A percentile compares a stretch with the other conserved stretches of the same genome.
phyloP scores from a whole-genome alignment of 2,888 invertebrate species.

The Pseudococcus viburni region DNA sequence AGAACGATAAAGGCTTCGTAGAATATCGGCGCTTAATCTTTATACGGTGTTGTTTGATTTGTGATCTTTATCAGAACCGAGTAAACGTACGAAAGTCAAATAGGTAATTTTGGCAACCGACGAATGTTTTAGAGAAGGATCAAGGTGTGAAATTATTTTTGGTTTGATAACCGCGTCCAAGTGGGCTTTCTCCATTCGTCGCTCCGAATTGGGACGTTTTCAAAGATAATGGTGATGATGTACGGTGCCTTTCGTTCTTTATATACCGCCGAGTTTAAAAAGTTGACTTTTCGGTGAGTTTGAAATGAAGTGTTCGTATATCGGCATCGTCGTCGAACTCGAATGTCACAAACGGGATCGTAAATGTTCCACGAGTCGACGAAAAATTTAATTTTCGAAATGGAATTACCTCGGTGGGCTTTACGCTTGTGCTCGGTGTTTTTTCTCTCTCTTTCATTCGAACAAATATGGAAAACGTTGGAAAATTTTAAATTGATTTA shows the following conservation, averaged over 20 bases:
- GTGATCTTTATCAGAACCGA: background rate
- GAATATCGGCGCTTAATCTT: background rate
- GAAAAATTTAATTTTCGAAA: conserved; percentile 2
- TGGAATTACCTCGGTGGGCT: background rate
- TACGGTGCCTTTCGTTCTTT: background rate
- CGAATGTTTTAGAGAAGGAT: background rate
- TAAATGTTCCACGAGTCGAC: background rate
- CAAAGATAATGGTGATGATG: background rate
- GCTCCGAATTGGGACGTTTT: background rate
- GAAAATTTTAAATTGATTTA: conserved; percentile 22
- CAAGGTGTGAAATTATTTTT: conserved; percentile 35
- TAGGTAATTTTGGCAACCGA: conserved; percentile 7
- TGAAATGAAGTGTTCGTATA: background rate
- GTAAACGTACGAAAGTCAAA: background rate
- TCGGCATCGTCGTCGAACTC: background rate
- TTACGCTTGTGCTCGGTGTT: background rate
- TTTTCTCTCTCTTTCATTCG: background rate
- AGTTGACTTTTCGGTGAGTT: background rate
- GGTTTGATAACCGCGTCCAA: conserved; percentile 23
- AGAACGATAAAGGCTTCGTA: background rate
- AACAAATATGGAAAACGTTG: background rate
- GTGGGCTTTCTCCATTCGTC: conserved; percentile 6
- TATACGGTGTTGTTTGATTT: background rate
- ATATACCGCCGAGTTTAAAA: background rate
- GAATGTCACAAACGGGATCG: background rate